Base-by-base conservation (phyloP, 2,797 vertebrate species). In the Oceanodroma leucorhoa region DNA sequence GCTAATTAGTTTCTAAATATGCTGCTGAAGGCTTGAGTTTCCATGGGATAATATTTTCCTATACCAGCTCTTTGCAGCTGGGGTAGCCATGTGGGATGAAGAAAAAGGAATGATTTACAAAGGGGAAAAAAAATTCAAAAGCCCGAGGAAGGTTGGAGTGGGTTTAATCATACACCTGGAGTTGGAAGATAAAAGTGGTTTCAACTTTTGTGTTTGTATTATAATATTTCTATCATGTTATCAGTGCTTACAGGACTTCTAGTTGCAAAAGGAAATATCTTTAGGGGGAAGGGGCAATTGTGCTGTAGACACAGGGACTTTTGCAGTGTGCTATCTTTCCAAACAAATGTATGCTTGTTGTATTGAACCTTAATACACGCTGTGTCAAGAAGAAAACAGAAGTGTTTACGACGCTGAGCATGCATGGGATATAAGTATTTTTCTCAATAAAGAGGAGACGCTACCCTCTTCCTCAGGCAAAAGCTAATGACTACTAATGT, bases 1-100 rank as follows among this genome's bases (percentile, higher is more conserved):
- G 79, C 79, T 97, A 97, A 96, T 97, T 96, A 95, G 84, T 93
- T 97, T 89, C 90, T 93, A 96, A 97, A 95, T 89, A 95, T 57
- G 94, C 88, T 90, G 77, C 50, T 38, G 73, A 79, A 92, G 69
- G 60, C 60, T 93, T 86, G 87, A 60, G 76, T 79, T 91, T 95
- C 77, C 38, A 48, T 45, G 65, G 69, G 76, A 30, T 87, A 93
- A 41, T 89, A 51, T 85, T 96, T 89, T 92, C 66, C 55, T 60
- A 29, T n/a, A 46, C 58, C 71, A 94, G 78, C 38, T 81, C 79
- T 79, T 41, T 91, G 76, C 86, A 70, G 79, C 79, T 91, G 86
- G 60, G 46, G 14, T 18, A 50, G 45, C 34, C 55, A 41, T 40
- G 86, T 87, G 62, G 77, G 79, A 93, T 70, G 69, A 91, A 71